Evolutionary conservation across 1,140 invertebrate species (phyloP).

Genomic region (Anthonomus grandis): DNA sequence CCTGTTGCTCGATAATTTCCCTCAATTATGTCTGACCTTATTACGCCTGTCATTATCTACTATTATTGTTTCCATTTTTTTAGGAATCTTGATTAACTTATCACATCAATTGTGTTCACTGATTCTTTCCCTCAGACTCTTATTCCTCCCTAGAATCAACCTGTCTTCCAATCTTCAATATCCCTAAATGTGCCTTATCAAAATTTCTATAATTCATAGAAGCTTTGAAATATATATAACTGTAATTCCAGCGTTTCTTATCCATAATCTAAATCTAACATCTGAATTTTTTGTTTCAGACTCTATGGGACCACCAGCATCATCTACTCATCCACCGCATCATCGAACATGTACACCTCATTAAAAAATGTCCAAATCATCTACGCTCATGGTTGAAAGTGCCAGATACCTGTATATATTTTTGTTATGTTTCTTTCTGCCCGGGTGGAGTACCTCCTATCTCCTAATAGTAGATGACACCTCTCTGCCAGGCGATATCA

Average conservation of each 20-base stretch:
- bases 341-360: constrained; percentile 24
- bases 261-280: neutral
- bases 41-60: too few species aligned
- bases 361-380: constrained; percentile 32
- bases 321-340: neutral
- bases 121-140: neutral
- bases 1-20: too few species aligned
- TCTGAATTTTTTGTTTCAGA: constrained; percentile 5
- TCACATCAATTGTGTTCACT: too few species aligned
- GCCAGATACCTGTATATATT: constrained; percentile 20
- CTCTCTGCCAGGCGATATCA: constrained; percentile 61
- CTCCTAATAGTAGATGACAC: constrained; percentile 70
- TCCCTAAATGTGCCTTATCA: neutral
- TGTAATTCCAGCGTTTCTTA: neutral
- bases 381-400: constrained; percentile 33
- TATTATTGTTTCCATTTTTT: too few species aligned
- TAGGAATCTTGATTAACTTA: too few species aligned
- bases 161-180: neutral
- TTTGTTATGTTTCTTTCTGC: constrained; percentile 30
- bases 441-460: constrained; percentile 49
- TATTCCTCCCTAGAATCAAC: neutral
- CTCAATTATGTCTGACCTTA: too few species aligned
- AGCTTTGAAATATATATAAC: neutral
- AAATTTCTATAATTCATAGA: neutral
- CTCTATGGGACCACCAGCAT: constrained; percentile 4